Evolutionary conservation across 2,888 invertebrate genomes (phyloP), one percentile per base, ranked within the genome.

Genomic region (Agrotis clavis): DNA sequence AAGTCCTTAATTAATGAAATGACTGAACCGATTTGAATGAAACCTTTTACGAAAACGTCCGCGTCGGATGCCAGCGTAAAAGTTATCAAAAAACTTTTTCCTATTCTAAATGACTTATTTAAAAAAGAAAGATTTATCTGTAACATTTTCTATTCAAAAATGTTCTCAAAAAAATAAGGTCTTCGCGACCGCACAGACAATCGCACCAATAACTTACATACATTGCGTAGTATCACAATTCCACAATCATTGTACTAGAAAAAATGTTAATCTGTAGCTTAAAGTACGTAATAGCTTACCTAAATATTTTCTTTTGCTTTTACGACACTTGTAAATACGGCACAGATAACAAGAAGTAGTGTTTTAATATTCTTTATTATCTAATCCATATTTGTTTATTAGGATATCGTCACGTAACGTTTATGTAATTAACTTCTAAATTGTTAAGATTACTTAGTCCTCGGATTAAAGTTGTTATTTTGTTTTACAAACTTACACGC

Each of bases 271-370:
- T 79, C 72, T 59, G 67, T 65, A 61, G 70, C 61, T 62, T 30
- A 74, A 77, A 56, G 48, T 7, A 80, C 72, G 63, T 78, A 76
- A 74, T 70, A 70, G 71, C 82, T 65, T 85, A 60, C 79, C 35
- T 76, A 84, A 82, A 85, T 76, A 81, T 86, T 81, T 82, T 83
- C 70, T 69, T 77, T 77, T 47, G 59, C 21, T 56, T 79, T 77
- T 79, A 85, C 53, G 64, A 62, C 68, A 16, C 14, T 64, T 51
- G 71, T 83, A 81, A 82, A 77, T 67, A 71, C 62, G 59, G 59
- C 64, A 76, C 68, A 80, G 85, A 84, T 85, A 84, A 83, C 75
- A 83, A 74, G 71, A 53, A 81, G 79, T 41, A 51, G 61, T 81
- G 81, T 82, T 83, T 71, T 78, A 66, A 78, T 69, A 62, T 65